A percentile compares a stretch with the other conserved stretches of the same genome.
phyloP scores from a whole-genome alignment of 2,888 invertebrate genomes.

The Melieria picta region DNA sequence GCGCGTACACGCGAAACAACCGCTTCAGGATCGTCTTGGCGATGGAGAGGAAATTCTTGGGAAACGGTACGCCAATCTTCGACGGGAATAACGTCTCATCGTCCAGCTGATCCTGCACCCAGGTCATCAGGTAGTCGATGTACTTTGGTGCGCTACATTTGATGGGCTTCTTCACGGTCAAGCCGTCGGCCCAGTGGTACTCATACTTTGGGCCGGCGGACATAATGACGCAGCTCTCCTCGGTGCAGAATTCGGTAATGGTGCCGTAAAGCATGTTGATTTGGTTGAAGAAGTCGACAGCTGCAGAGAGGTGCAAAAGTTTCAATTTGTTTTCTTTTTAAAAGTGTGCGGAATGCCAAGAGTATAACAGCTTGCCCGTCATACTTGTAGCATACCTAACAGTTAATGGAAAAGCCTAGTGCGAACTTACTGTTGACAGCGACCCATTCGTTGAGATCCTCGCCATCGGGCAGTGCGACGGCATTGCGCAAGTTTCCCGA shows the following conservation, averaged over 20 bases:
- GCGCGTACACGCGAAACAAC: slow-evolving; percentile 98
- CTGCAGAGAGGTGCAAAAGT: slow-evolving; percentile 67
- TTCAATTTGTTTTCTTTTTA: too few relatives aligned
- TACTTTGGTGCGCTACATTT: slow-evolving; percentile 99
- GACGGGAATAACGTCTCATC: slow-evolving; percentile 98
- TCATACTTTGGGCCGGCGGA: slow-evolving; percentile 99
- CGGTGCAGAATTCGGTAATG: slow-evolving; percentile 99
- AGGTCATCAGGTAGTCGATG: slow-evolving; percentile 99
- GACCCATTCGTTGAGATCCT: slow-evolving; percentile 99
- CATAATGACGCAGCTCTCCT: slow-evolving; percentile 97
- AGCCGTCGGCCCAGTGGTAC: slow-evolving; percentile 99
- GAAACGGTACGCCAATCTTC: slow-evolving; percentile 98
- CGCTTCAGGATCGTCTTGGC: slow-evolving; percentile 98
- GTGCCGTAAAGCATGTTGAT: slow-evolving; percentile 99
- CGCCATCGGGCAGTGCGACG: slow-evolving; percentile 97
- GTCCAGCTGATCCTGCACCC: slow-evolving; percentile 99
- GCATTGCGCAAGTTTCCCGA: slow-evolving; percentile 96
- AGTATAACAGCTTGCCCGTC: too few relatives aligned
- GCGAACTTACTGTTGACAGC: slow-evolving; percentile 94
- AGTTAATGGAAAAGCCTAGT: too few relatives aligned
- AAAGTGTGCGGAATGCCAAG: too few relatives aligned
- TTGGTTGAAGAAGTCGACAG: slow-evolving; percentile 99
- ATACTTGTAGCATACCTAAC: too few relatives aligned
- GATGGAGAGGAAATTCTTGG: slow-evolving; percentile 95
- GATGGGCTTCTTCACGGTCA: slow-evolving; percentile 97